Evolutionary conservation across 1,140 invertebrate genomes (phyloP), one percentile per base, ranked within the genome.

Genomic region (Diachasmimorpha longicaudata): DNA sequence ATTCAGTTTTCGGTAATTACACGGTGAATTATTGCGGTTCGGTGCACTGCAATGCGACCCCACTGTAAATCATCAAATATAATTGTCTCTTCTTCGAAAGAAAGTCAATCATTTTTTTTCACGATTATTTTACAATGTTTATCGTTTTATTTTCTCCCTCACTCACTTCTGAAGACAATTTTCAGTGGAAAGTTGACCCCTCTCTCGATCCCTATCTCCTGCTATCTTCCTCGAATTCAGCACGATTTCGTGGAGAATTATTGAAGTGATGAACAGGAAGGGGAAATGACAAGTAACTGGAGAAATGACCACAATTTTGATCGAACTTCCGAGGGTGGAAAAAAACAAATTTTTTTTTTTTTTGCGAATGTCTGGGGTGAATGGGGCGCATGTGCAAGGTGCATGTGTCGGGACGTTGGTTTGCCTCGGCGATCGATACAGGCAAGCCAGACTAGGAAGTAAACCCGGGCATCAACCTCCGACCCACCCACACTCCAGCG

Each of bases 391-490:
- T 36, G 70, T 55, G 48, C 23, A 37, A 66, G 13, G 42, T 63
- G 55, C 71, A 63, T 63, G 58, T 63, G 69, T 72, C 70, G 70
- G 63, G 69, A 48, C 75, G 75, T 55, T 55, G 58, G 58, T 31
- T 63, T 25, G 39, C 10, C 46, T 44, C 19, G 48, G n/a, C 75
- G 75, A 70, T 72, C 71, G 75, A 72, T 72, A 77, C 70, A 77
- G 70, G 70, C 71, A 52, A 72, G 52, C 63, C 76, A 77, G 76
- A 77, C 76, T 67, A 74, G 76, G 76, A 77, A 77, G 72, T 74
- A 70, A 73, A 77, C 76, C 76, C 76, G 76, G 76, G 72, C 76
- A 77, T 77, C 76, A 77, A 77, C 76, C 76, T 73, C 76, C 73
- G 74, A 63, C 58, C 48, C 67, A 23, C 46, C 74, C 74, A 76